Conservation (phyloP, 2,888 invertebrate genomes). For the Charanyca ferruginea region DNA sequence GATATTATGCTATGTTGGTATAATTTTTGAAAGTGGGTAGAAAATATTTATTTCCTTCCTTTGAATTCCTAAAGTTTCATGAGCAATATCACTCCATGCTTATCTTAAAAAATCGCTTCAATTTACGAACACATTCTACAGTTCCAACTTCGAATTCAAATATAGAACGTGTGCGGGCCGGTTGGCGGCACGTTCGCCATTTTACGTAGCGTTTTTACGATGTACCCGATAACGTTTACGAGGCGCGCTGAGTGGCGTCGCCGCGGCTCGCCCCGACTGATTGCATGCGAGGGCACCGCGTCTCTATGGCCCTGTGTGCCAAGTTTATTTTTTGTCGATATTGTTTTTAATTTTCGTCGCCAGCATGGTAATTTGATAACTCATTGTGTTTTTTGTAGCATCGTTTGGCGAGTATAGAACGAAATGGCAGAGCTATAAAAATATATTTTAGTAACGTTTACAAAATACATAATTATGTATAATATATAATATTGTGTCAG, state of each 20-base stretch:
- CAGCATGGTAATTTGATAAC: neutral
- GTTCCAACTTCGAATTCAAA: slow-evolving; percentile 58
- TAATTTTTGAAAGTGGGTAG: no score
- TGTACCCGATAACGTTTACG: slow-evolving; percentile 90
- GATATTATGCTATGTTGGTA: no score
- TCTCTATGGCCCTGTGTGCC: slow-evolving; percentile 47
- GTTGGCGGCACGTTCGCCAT: slow-evolving; percentile 82
- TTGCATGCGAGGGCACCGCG: slow-evolving; percentile 81
- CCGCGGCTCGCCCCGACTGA: slow-evolving; percentile 87
- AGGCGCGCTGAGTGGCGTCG: slow-evolving; percentile 89
- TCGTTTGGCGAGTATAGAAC: neutral
- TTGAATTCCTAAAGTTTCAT: neutral
- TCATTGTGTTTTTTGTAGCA: neutral
- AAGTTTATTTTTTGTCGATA: slow-evolving; percentile 44
- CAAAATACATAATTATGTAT: no score
- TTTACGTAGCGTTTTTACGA: slow-evolving; percentile 90
- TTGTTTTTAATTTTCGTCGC: slow-evolving; percentile 1
- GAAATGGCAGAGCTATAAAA: neutral
- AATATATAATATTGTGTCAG: no score
- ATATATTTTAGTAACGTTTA: neutral
- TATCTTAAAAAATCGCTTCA: slow-evolving; percentile 17
- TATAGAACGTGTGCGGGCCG: slow-evolving; percentile 63
- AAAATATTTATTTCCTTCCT: no score
- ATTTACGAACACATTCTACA: slow-evolving; percentile 41
- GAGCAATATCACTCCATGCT: slow-evolving; percentile 7